phyloP scores from a whole-genome alignment of 2,113 vertebrate genomes.

The Isichthys henryi region DNA sequence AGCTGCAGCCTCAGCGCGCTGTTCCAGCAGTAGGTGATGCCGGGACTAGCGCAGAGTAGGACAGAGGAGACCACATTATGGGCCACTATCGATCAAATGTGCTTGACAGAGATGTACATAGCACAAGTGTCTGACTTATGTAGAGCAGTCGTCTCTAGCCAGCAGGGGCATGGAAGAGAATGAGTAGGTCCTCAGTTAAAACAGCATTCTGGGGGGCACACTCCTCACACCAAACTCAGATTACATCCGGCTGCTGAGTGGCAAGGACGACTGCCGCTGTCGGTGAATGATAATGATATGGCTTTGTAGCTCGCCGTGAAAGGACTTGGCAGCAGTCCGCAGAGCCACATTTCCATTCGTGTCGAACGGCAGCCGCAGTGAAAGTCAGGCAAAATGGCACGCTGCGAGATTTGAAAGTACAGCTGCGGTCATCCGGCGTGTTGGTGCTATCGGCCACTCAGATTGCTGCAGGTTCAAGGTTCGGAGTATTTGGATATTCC shows the following conservation, averaged over 20 bases:
- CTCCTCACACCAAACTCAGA: background rate
- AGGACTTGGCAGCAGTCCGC: slow-evolving; percentile 10
- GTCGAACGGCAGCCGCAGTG: slow-evolving; percentile 10
- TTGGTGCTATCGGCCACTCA: background rate
- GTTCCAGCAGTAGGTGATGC: background rate
- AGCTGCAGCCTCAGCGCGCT: background rate
- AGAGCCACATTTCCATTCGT: slow-evolving; percentile 19
- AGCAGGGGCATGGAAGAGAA: background rate
- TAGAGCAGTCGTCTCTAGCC: background rate
- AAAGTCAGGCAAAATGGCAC: background rate
- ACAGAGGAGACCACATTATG: background rate
- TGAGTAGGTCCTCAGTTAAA: background rate
- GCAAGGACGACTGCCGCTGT: slow-evolving; percentile 11
- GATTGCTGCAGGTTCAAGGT: slow-evolving; percentile 26
- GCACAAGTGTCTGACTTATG: background rate
- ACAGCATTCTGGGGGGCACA: background rate
- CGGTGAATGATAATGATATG: slow-evolving; percentile 22
- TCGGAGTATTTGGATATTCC: slow-evolving; percentile 10
- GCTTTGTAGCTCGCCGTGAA: background rate
- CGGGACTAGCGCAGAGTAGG: background rate
- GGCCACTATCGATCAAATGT: background rate
- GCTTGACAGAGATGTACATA: background rate
- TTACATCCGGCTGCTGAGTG: background rate
- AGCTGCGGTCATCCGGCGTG: background rate
- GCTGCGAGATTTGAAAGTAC: background rate